phyloP scores from a whole-genome alignment of 2,888 invertebrate species.

The Acleris cristana region DNA sequence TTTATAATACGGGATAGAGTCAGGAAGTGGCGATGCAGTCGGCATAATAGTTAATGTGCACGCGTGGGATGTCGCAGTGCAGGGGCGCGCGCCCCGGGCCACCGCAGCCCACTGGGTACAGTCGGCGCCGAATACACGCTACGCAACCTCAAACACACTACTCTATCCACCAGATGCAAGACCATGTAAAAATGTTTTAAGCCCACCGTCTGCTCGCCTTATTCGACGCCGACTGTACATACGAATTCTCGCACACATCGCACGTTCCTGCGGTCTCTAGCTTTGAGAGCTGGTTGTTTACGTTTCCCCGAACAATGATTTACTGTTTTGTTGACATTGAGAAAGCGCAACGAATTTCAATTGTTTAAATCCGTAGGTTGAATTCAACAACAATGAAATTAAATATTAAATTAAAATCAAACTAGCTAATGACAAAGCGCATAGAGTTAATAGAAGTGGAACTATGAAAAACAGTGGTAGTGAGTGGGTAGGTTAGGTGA shows the following conservation, averaged over 20 bases:
- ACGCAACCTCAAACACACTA: neutral
- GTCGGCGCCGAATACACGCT: neutral
- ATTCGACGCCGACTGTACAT: no score
- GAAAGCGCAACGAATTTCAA: conserved; percentile 17
- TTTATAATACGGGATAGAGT: conserved; percentile 19
- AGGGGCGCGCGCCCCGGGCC: conserved; percentile 63
- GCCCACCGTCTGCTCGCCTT: no score
- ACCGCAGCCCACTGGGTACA: conserved; percentile 34
- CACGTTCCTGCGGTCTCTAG: conserved; percentile 44
- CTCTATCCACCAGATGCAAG: no score
- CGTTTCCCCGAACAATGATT: conserved; percentile 38
- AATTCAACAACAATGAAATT: no score
- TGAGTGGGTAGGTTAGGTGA: conserved; percentile 47
- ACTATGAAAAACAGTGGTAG: conserved; percentile 38
- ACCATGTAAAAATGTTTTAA: no score
- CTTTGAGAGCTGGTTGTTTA: conserved; percentile 51
- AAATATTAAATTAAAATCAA: neutral
- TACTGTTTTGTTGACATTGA: conserved; percentile 14
- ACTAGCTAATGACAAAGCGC: neutral
- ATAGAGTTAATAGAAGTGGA: conserved; percentile 22
- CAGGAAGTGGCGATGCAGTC: conserved; percentile 36
- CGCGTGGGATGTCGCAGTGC: conserved; percentile 67
- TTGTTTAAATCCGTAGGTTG: neutral
- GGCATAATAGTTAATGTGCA: conserved; percentile 37
- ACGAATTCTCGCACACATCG: conserved; percentile 41